Base-by-base conservation (phyloP, 2,113 vertebrate species). In the Burhinus oedicnemus region DNA sequence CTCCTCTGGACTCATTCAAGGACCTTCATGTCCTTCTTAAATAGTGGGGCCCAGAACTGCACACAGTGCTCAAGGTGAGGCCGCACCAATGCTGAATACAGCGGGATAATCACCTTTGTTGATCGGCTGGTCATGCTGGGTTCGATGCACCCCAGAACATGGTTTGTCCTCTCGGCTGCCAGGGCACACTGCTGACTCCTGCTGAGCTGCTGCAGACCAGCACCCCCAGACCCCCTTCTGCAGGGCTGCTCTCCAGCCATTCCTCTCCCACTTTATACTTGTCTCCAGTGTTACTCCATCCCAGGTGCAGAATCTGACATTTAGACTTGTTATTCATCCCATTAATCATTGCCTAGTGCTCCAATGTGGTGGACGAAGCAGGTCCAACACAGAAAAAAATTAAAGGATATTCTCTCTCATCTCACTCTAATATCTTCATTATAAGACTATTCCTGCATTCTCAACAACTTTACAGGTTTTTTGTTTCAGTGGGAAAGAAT, bases 231-330 rank as follows among this genome's bases (percentile, higher is more conserved):
- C n/a, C n/a, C n/a, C n/a, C n/a, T n/a, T n/a, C n/a, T n/a, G n/a
- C n/a, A n/a, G n/a, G n/a, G n/a, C 21, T 75, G 70, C 8, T 34
- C 70, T 17, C 40, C 69, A 84, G 47, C 6, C 32, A 9, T 38
- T 83, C 12, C 47, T 26, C 58, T 64, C 34, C n/a, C 44, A 22
- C 4, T 47, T 26, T 34, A 21, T 6, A 38, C 60, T 38, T 34
- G 18, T 34, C 27, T 11, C 27, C 1, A 1, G 15, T 0, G 0
- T 38, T 11, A 55, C 22, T 47, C 60, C 6, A 2, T 38, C 22
- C 22, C 6, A 57, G 11, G 18, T 21, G 27, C 22, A 40, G 42
- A 75, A 75, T 34, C 17, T 3, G 3, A 29, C 29, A 75, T 8
- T 65, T 47, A n/a, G n/a, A 66, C 42, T 66, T 49, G 11, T 8